phyloP scores from a whole-genome alignment of 1,140 invertebrate species.

The Diploscapter pachys region DNA sequence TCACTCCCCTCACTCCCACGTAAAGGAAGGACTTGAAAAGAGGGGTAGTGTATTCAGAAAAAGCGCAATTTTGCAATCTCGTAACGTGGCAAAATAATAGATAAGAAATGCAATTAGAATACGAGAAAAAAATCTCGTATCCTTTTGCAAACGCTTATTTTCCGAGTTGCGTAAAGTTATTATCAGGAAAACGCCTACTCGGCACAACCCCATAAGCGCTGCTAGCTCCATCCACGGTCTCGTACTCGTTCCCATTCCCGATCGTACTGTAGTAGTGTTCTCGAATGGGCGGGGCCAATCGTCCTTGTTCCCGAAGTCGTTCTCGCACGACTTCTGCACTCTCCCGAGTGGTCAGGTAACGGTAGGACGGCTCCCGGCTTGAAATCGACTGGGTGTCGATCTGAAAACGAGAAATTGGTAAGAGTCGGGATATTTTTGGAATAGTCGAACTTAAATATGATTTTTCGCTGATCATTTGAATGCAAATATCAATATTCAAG shows the following conservation, averaged over 20 bases:
- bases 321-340: slow-evolving; percentile 22
- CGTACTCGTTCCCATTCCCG: slow-evolving; percentile 28
- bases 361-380: slow-evolving; percentile 32
- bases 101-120: not conserved
- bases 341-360: slow-evolving; percentile 31
- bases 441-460: too few species aligned
- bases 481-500: too few species aligned
- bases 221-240: slow-evolving; percentile 7
- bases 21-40: too few species aligned
- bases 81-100: too few species aligned
- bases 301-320: slow-evolving; percentile 25
- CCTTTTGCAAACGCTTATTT: slow-evolving; percentile 2
- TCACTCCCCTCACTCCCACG: too few species aligned
- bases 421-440: too few species aligned
- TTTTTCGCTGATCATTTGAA: too few species aligned
- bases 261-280: slow-evolving; percentile 38
- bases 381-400: not conserved
- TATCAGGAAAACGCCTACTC: too few species aligned
- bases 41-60: too few species aligned
- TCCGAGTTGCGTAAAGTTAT: too few species aligned
- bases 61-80: too few species aligned
- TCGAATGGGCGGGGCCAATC: slow-evolving; percentile 19
- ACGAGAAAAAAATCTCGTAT: not conserved
- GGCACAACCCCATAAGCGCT: not conserved
- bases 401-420: not conserved